Evolutionary conservation across 1,140 invertebrate species (phyloP).

Genomic region (Ectropis grisescens): DNA sequence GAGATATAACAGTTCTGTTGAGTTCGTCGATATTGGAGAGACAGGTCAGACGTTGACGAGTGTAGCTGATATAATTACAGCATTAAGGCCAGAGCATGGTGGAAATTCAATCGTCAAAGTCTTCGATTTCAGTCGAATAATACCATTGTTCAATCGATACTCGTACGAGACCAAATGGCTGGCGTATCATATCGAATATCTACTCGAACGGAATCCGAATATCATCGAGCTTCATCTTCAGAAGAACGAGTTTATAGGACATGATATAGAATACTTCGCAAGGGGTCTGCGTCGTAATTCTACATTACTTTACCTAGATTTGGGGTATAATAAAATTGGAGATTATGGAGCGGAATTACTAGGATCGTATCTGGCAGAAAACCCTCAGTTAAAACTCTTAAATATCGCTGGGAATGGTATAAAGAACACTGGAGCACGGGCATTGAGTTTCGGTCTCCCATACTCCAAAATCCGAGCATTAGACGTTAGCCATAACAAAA

Average conservation of each 20-base stretch:
- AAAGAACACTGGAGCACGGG: constrained; percentile 65
- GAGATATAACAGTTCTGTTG: constrained; percentile 49
- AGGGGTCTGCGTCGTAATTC: constrained; percentile 61
- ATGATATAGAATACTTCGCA: constrained; percentile 70
- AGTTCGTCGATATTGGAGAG: constrained; percentile 70
- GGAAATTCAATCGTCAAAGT: constrained; percentile 54
- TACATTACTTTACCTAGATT: constrained; percentile 67
- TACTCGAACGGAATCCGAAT: constrained; percentile 49
- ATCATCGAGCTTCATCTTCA: constrained; percentile 71
- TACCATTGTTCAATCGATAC: constrained; percentile 53
- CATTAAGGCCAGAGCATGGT: constrained; percentile 48
- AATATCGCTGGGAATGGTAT: constrained; percentile 71
- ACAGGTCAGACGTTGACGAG: constrained; percentile 66
- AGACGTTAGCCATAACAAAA: constrained; percentile 69
- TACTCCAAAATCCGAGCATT: constrained; percentile 68
- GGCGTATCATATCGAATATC: constrained; percentile 49
- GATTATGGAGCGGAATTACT: constrained; percentile 69
- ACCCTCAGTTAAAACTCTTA: constrained; percentile 57
- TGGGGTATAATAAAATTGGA: constrained; percentile 71
- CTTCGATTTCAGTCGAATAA: constrained; percentile 70
- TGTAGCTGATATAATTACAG: constrained; percentile 58
- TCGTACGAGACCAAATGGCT: constrained; percentile 54
- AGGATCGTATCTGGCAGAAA: constrained; percentile 62
- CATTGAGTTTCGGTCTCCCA: constrained; percentile 64
- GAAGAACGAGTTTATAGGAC: constrained; percentile 71